Conservation (phyloP, 2,797 vertebrate genomes). For the Lepidocolaptes lacrymiger region DNA sequence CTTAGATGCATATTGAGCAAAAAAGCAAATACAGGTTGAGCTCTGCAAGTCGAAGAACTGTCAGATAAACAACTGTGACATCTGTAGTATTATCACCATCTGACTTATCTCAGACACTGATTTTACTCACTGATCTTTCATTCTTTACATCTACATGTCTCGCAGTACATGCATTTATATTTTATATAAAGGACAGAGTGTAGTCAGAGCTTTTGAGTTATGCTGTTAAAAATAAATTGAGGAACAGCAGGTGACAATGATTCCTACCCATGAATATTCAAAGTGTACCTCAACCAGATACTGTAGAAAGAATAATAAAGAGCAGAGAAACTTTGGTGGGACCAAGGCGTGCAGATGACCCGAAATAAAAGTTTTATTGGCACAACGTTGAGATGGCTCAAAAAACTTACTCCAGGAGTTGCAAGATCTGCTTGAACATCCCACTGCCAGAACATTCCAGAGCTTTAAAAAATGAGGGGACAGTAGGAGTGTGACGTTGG, state of each 20-base stretch:
- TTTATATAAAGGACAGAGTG: conserved; percentile 46
- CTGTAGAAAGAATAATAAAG: conserved; percentile 30
- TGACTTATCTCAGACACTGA: neutral
- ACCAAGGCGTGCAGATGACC: neutral
- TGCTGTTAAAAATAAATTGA: conserved; percentile 62
- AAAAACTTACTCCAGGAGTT: neutral
- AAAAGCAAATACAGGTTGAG: neutral
- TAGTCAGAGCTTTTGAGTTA: conserved; percentile 42
- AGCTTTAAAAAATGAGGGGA: neutral
- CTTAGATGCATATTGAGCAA: neutral
- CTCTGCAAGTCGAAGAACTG: neutral
- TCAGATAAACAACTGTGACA: conserved; percentile 11
- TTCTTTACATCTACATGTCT: conserved; percentile 32
- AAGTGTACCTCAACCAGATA: neutral
- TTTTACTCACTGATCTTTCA: conserved; percentile 27
- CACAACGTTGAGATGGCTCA: neutral
- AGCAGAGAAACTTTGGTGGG: conserved; percentile 7
- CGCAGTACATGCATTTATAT: conserved; percentile 3
- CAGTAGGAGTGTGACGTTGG: neutral
- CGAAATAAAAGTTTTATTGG: neutral
- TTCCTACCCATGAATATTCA: conserved; percentile 61
- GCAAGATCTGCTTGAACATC: neutral
- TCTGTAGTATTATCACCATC: neutral
- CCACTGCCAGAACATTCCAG: neutral
- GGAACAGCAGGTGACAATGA: conserved; percentile 50